A percentile compares a stretch with the other conserved stretches of the same genome.
phyloP scores from a whole-genome alignment of 1,140 invertebrate species.

The Drosophila aff. region DNA sequence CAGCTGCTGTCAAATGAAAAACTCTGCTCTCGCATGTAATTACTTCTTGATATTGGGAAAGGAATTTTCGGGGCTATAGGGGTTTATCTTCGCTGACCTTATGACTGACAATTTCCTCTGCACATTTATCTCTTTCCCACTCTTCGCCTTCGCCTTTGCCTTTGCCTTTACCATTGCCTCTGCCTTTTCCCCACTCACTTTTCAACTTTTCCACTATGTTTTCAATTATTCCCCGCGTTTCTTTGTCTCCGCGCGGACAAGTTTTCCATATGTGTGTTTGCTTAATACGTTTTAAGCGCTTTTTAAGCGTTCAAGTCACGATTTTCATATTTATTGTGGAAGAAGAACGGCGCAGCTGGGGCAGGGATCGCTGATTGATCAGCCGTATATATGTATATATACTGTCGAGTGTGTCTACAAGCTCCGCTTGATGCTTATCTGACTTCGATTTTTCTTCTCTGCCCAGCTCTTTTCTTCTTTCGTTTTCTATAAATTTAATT shows the following conservation, averaged over 20 bases:
- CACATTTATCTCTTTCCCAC: conserved; percentile 60
- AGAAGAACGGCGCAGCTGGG: conserved; percentile 13
- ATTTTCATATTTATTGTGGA: conserved; percentile 77
- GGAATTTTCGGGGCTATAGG: conserved; percentile 21
- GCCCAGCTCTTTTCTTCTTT: conserved; percentile 11
- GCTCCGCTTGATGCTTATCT: conserved; percentile 64
- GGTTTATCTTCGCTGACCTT: conserved; percentile 63
- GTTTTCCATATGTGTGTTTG: conserved; percentile 78
- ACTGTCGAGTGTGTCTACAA: conserved; percentile 32
- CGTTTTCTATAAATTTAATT: conserved; percentile 75
- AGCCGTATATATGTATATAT: conserved; percentile 41
- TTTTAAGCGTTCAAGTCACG: conserved; percentile 83
- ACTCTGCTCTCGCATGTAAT: conserved; percentile 58
- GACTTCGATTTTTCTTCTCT: conserved; percentile 62
- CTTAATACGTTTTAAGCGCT: conserved; percentile 83
- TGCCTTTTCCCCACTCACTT: conserved; percentile 34
- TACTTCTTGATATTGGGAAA: conserved; percentile 59
- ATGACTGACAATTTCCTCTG: conserved; percentile 80
- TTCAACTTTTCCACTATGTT: conserved; percentile 27
- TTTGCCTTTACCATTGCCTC: no score
- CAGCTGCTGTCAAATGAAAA: conserved; percentile 72
- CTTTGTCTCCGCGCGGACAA: conserved; percentile 61
- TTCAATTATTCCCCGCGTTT: conserved; percentile 68
- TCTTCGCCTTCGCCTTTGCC: neutral
- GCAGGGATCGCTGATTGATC: conserved; percentile 71